Base-by-base conservation (phyloP, 2,113 vertebrate genomes). In the Stigmatopora argus region DNA sequence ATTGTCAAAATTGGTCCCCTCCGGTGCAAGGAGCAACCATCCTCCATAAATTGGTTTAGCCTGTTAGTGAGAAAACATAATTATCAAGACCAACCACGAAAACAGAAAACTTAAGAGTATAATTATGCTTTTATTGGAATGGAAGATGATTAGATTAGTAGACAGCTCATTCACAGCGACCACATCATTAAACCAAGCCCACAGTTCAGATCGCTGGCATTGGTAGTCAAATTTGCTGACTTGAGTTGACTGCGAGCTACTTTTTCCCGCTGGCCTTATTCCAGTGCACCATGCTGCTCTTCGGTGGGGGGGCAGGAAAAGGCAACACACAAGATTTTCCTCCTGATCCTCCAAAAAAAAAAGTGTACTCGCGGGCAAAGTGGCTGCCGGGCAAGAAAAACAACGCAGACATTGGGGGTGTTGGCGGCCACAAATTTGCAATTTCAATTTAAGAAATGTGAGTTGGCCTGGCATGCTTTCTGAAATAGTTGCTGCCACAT, bases 1-100 rank as follows among this genome's bases (percentile, higher is more conserved):
- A 86, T 92, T 92, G 76, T 92, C 91, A 77, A 93, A 92, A 74
- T 93, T 89, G 46, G 90, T 93, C 75, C 92, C 92, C 77, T 93
- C 92, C 1, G 91, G 92, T 31, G 91, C 91, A 55, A 93, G 84
- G 13, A 92, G 89, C 82, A 93, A 59, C 92, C 92, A 93, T 65
- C 92, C 92, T 76, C 90, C 92, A 74, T 92, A 92, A 46, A 91
- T 78, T 17, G 91, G 89, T 67, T 92, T 93, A 8, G 91, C 91
- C 92, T 93, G 71, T 38, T 59, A 60, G 77, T 41, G 8, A 57
- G 56, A 71, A 79, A 78, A 74, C 41, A 82, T 47, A 76, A 67
- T 76, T 69, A 69, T 78, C 41, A 65, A 66, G 52, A 14, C 35
- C 56, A 65, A 80, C 18, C 64, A 21, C 49, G 52, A 52, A 31